Conservation (phyloP, 2,113 vertebrate species). For the Peromyscus maniculatus region DNA sequence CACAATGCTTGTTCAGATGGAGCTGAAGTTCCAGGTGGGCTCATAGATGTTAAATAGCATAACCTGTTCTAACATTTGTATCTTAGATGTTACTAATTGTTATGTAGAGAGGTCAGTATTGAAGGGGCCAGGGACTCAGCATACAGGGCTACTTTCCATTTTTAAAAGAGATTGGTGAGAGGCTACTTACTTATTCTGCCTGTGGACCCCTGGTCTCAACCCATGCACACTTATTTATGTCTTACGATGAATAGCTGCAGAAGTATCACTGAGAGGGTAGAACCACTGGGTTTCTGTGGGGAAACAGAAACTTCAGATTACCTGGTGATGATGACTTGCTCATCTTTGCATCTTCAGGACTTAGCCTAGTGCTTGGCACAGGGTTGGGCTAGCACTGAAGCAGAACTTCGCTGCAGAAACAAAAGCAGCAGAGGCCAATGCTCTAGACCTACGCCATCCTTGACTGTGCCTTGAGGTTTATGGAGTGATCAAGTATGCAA, state of each 20-base stretch:
- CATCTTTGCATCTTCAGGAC: background rate
- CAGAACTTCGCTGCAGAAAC: background rate
- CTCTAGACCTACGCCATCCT: background rate
- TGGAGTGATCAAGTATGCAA: background rate
- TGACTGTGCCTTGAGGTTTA: background rate
- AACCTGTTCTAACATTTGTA: background rate
- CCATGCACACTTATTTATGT: background rate
- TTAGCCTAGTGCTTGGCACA: background rate
- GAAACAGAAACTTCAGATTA: background rate
- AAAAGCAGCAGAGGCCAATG: accelerated
- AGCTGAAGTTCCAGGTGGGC: background rate
- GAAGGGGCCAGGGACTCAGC: background rate
- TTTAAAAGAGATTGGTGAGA: background rate
- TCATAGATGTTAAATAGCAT: background rate
- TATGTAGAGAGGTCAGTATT: background rate
- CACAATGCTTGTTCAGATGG: background rate
- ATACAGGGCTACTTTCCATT: background rate
- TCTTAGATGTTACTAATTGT: background rate
- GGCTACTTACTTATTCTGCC: background rate
- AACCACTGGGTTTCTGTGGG: background rate
- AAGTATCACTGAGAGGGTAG: background rate
- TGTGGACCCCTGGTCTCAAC: background rate
- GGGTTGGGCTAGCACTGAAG: background rate
- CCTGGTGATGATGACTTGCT: background rate
- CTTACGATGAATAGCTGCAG: background rate